phyloP scores from a whole-genome alignment of 1,140 invertebrate species.

The Ladona fulva region DNA sequence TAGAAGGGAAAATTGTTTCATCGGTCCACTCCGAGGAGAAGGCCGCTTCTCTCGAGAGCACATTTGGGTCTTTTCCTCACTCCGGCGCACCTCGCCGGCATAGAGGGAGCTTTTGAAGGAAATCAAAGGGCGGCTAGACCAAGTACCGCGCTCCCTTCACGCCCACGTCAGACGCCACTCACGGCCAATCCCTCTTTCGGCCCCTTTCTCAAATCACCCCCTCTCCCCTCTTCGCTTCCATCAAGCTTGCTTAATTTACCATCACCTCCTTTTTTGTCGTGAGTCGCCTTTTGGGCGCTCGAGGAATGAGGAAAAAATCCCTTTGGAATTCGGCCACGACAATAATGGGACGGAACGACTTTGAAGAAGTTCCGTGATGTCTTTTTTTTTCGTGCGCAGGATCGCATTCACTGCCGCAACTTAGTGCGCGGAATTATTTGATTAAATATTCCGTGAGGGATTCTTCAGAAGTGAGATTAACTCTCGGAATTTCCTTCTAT shows the following conservation, averaged over 20 bases:
- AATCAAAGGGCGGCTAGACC: background rate
- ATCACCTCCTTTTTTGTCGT: too few species aligned
- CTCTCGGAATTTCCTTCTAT: too few species aligned
- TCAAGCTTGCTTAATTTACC: background rate
- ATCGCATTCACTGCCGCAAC: too few species aligned
- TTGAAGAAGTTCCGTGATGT: too few species aligned
- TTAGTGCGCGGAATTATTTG: too few species aligned
- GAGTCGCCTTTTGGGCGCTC: too few species aligned
- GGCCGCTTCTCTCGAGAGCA: background rate
- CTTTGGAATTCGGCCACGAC: too few species aligned
- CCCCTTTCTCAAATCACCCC: background rate
- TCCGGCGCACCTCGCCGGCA: background rate
- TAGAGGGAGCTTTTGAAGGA: background rate
- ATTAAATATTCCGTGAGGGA: too few species aligned
- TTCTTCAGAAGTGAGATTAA: too few species aligned
- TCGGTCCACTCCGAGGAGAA: background rate
- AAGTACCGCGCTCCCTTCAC: background rate
- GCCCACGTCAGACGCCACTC: conserved; percentile 5
- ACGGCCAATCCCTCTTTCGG: background rate
- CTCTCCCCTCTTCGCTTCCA: background rate
- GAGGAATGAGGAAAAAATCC: too few species aligned
- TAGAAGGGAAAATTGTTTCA: background rate
- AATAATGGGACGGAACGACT: too few species aligned
- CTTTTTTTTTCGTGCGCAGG: too few species aligned
- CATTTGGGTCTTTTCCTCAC: background rate